Conservation (phyloP, 1,140 invertebrate species). For the Drosophila kurseongensis region DNA sequence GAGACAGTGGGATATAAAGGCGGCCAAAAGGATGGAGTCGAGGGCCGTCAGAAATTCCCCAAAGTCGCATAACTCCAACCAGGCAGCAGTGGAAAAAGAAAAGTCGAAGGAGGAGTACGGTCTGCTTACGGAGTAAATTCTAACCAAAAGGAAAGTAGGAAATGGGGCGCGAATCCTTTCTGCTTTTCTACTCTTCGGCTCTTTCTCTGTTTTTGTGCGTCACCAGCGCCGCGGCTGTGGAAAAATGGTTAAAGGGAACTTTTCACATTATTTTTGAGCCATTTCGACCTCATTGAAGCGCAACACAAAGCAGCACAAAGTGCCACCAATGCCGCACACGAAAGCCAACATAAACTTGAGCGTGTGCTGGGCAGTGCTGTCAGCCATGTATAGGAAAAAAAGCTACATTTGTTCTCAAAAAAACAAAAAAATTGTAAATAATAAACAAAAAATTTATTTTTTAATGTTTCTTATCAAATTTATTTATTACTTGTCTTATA, state of each 20-base stretch:
- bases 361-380: constrained; percentile 18
- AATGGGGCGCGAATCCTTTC: constrained; percentile 68
- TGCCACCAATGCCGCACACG: constrained; percentile 69
- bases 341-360: constrained; percentile 61
- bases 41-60: constrained; percentile 65
- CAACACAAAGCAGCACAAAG: constrained; percentile 80
- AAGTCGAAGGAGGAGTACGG: constrained; percentile 11
- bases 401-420: no score
- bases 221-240: constrained; percentile 33
- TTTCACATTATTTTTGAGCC: constrained; percentile 83
- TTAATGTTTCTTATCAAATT: no score
- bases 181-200: constrained; percentile 20
- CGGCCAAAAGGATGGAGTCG: constrained; percentile 26
- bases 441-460: no score
- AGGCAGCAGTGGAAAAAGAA: constrained; percentile 29
- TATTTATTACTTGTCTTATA: no score
- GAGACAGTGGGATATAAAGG: constrained; percentile 27
- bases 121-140: constrained; percentile 66
- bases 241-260: constrained; percentile 81
- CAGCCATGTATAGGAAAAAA: neutral
- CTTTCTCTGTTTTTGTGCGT: constrained; percentile 51
- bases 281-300: constrained; percentile 83
- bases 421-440: no score
- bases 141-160: constrained; percentile 59
- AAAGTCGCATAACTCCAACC: constrained; percentile 78